Conservation (phyloP, 1,140 invertebrate genomes). For the Pseudomyrmex flavicornis region DNA sequence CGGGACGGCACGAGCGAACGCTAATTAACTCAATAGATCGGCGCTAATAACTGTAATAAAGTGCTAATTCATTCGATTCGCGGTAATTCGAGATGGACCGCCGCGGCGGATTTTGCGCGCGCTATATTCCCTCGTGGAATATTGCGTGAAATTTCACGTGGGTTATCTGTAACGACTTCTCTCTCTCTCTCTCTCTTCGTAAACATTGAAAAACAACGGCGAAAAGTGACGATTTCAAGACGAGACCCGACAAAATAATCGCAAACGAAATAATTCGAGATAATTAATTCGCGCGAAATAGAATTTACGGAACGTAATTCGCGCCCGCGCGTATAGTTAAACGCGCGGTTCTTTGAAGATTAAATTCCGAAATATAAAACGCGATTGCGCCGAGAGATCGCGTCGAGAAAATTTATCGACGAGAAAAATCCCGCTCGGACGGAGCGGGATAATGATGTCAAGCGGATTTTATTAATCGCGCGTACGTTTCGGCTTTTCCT, state of each 20-base stretch:
- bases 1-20: constrained; percentile 1
- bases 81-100: constrained; percentile 26
- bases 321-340: not conserved
- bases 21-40: constrained; percentile 48
- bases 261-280: too few relatives aligned
- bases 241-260: too few relatives aligned
- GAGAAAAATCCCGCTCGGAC: not conserved
- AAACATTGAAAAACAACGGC: not conserved
- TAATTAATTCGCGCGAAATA: too few relatives aligned
- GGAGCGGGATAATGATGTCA: constrained; percentile 44
- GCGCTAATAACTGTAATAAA: constrained; percentile 53
- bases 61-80: constrained; percentile 38
- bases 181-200: too few relatives aligned
- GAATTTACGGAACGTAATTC: not conserved
- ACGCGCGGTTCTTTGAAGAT: not conserved
- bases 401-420: constrained; percentile 29
- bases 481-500: constrained; percentile 8
- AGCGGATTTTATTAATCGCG: constrained; percentile 43
- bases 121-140: not conserved
- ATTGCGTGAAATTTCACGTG: not conserved
- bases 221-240: not conserved
- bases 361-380: constrained; percentile 43
- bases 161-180: not conserved
- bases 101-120: constrained; percentile 19
- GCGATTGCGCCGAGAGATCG: not conserved